phyloP scores from a whole-genome alignment of 2,888 invertebrate species.

The Meganola albula region DNA sequence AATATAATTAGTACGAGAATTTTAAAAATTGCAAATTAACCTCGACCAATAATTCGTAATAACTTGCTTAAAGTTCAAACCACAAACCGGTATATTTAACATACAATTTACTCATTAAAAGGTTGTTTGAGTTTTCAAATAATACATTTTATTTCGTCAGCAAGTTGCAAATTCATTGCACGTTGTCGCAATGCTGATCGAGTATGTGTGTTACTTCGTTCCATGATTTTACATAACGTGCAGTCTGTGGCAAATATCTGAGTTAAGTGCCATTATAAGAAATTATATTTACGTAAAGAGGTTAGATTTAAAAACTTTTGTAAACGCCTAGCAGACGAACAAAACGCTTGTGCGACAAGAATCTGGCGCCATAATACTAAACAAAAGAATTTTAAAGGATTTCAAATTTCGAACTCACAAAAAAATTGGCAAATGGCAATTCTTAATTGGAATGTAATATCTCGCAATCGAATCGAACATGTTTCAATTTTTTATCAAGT shows the following conservation, averaged over 20 bases:
- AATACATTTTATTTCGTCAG: conserved; percentile 24
- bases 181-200: conserved; percentile 22
- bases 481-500: too few relatives aligned
- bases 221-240: conserved; percentile 29
- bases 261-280: too few relatives aligned
- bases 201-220: conserved; percentile 26
- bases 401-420: too few relatives aligned
- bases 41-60: conserved; percentile 9
- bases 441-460: too few relatives aligned
- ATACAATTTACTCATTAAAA: conserved; percentile 13
- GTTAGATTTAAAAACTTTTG: too few relatives aligned
- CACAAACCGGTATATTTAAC: conserved; percentile 12
- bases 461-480: too few relatives aligned
- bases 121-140: conserved; percentile 21
- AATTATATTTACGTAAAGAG: too few relatives aligned
- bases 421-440: too few relatives aligned
- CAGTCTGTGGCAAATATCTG: conserved; percentile 25
- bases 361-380: too few relatives aligned
- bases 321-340: too few relatives aligned
- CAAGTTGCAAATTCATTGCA: conserved; percentile 17
- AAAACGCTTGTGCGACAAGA: too few relatives aligned
- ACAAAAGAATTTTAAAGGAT: too few relatives aligned
- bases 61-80: conserved; percentile 15
- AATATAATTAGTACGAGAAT: conserved; percentile 10
- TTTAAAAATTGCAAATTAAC: conserved; percentile 20